Base-by-base conservation (phyloP, 92 coral and sea anemone genomes). In the Plumapathes pennacea region DNA sequence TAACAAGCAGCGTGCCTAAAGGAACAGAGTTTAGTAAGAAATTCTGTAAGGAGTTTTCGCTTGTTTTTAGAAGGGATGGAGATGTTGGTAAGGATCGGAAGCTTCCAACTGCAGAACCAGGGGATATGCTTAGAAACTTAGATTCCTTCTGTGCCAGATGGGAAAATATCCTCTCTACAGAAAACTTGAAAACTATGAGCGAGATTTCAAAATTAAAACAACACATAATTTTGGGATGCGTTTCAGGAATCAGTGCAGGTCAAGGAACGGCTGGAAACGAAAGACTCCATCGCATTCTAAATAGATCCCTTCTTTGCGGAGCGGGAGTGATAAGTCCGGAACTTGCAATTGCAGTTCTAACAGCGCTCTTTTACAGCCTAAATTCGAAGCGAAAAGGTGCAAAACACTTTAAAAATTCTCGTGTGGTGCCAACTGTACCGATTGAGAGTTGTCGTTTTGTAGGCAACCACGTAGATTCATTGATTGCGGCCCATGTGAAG, bases 231-330 rank as follows among this genome's bases (percentile, higher is more conserved):
- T 46, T 33, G 28, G 68, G 77, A 25, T 70, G 68, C 29, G 37
- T 71, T 30, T 58, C 77, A 7, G 77, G 38, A 8, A 47, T 59
- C 2, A 38, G 24, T n/a, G 43, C 68, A 11, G 69, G 52, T 18
- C 45, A 54, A 34, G 69, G 69, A 36, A 71, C 61, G 1, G 69
- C 57, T 25, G 3, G 61, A 14, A 71, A 71, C 23, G 69, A 71
- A 50, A 33, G 67, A 11, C 61, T 71, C 13, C 69, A 49, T 40
- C 33, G 29, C 17, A 32, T 48, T 24, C 38, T 71, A 32, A 71
- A 71, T 68, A 60, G 61, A 22, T 58, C 61, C 2, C 22, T 71
- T 13, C 52, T 58, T 45, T 25, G 53, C 6, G 78, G 78, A 2
- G 78, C 70, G 1, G 60, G 59, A 8, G 42, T 10, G 4, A 27